Evolutionary conservation across 2,888 invertebrate genomes (phyloP), one percentile per base, ranked within the genome.

Genomic region (Caenorhabditis sp.): DNA sequence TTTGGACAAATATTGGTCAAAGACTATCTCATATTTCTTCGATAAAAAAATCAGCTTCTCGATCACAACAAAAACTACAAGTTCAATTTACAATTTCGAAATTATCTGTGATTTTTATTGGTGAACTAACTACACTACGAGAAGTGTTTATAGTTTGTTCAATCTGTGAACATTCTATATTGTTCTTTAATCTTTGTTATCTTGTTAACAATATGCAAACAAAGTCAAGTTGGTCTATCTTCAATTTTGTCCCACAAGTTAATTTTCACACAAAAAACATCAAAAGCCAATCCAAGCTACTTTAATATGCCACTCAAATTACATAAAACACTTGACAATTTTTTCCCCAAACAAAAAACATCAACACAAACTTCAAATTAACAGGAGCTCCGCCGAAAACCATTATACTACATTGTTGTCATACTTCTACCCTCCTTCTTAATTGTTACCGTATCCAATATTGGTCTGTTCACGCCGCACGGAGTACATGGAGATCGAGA

Each of bases 401-500:
- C 82, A 4, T 67, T 83, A 3, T 80, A 83, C 52, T 83, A 83
- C 63, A 78, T 83, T 50, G 80, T 81, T 2, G 82, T 83, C 56
- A 81, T 83, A 52, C 59, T 83, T 0, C 69, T 81, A n/a, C 82
- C 82, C 3, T 74, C 81, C 1, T 83, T 83, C 56, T 63, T 83
- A 3, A 81, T 83, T 63, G 82, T 81, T 20, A 77, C 78, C 17
- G 78, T 83, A 0, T 83, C 81, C 0, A 80, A 80, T 54, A 61
- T 83, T 43, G 82, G 82, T 58, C 62, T 83, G 2, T 83, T 83
- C 71, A 83, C 82, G 21, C 82, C 82, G 17, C 79, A 83, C 59
- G 81, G 82, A 60, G 79, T 81, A 0, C 70, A 73, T 20, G 81
- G 82, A 52, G 82, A 83, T 49, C 70, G 82, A 60, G 79, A 83